phyloP scores from a whole-genome alignment of 2,888 invertebrate species.

The Neocrepidodera transversa region DNA sequence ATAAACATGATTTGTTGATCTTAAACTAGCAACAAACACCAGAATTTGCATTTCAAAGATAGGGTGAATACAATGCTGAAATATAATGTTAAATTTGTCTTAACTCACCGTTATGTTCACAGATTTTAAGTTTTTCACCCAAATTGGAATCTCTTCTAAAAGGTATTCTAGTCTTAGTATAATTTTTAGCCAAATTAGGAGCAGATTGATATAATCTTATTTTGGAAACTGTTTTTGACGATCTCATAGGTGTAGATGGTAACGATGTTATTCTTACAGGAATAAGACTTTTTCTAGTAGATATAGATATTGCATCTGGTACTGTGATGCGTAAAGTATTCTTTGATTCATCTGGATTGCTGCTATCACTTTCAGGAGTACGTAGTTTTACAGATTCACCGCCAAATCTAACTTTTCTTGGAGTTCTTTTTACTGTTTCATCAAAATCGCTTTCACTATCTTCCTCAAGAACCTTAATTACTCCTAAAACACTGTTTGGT shows the following conservation, averaged over 20 bases:
- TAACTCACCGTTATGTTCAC: too few species aligned
- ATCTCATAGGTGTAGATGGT: slow-evolving; percentile 53
- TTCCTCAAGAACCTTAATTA: slow-evolving; percentile 68
- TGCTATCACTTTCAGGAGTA: slow-evolving; percentile 83
- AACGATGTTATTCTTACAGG: slow-evolving; percentile 60
- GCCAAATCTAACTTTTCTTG: slow-evolving; percentile 81
- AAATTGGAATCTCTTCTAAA: slow-evolving; percentile 36
- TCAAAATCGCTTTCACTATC: slow-evolving; percentile 66
- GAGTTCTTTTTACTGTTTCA: slow-evolving; percentile 63
- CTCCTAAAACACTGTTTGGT: slow-evolving; percentile 53
- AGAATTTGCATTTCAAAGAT: slow-evolving; percentile 17
- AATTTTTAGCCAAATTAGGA: slow-evolving; percentile 49
- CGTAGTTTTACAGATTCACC: slow-evolving; percentile 87
- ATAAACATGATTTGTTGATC: slow-evolving; percentile 2
- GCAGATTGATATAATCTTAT: slow-evolving; percentile 53
- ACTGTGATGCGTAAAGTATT: slow-evolving; percentile 47
- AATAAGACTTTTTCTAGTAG: slow-evolving; percentile 57
- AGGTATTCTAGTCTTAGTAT: slow-evolving; percentile 47
- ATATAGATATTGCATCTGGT: slow-evolving; percentile 48
- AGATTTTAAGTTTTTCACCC: slow-evolving; percentile 22
- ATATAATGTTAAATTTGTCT: too few species aligned
- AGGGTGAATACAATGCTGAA: background rate
- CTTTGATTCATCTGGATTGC: slow-evolving; percentile 64
- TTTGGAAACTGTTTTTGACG: slow-evolving; percentile 53
- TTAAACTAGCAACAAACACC: background rate